Evolutionary conservation across 2,113 vertebrate genomes (phyloP).

Genomic region (Istiophorus platypterus): DNA sequence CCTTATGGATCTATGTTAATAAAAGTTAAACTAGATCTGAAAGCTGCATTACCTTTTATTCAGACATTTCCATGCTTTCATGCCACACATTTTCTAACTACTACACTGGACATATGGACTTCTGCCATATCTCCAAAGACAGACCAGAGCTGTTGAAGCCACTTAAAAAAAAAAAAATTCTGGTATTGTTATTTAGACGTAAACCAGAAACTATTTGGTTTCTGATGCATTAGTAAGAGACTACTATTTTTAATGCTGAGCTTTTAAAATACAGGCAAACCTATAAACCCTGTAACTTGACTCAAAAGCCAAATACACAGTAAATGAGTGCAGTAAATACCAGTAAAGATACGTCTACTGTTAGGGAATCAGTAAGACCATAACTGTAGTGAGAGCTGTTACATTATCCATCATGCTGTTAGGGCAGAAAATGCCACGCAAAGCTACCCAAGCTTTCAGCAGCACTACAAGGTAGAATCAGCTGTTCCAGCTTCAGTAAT

Average conservation of each 20-base stretch:
- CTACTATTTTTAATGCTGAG: conserved; percentile 19
- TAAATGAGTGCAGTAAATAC: background rate
- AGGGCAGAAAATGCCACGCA: conserved; percentile 29
- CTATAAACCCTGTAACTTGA: background rate
- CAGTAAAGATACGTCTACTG: background rate
- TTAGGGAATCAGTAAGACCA: conserved; percentile 5
- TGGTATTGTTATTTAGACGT: background rate
- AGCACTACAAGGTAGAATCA: conserved; percentile 15
- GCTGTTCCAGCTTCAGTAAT: conserved; percentile 16
- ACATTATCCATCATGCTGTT: conserved; percentile 65
- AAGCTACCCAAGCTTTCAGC: conserved; percentile 41
- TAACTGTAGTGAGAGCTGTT: conserved; percentile 9
- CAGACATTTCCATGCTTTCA: conserved; percentile 48
- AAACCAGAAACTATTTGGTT: conserved; percentile 1
- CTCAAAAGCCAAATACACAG: conserved; percentile 14
- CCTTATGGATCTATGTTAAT: background rate
- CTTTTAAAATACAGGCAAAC: conserved; percentile 35
- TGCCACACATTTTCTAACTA: background rate
- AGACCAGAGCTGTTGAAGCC: background rate
- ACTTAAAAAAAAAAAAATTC: background rate
- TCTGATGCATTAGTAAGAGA: background rate
- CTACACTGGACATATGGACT: background rate
- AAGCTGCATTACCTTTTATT: background rate
- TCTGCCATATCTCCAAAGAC: conserved; percentile 16
- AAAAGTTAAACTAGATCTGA: background rate